Evolutionary conservation across 1,140 invertebrate genomes (phyloP).

Genomic region (Cyrtorhinus lividipennis): DNA sequence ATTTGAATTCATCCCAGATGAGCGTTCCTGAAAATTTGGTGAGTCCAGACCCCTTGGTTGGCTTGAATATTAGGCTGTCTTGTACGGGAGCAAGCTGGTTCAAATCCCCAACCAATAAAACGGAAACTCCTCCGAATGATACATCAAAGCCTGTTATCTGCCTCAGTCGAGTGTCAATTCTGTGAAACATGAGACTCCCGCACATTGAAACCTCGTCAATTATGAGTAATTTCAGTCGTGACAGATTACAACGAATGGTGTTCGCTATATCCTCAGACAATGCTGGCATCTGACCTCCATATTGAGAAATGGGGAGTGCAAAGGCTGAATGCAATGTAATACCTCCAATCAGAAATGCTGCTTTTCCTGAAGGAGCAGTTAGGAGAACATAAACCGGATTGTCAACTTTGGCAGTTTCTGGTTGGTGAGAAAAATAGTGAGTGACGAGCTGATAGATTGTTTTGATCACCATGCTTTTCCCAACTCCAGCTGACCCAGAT

Average conservation of each 20-base stretch:
- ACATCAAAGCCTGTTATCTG: conserved; percentile 11
- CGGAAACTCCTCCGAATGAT: too few species aligned
- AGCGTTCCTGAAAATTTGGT: too few species aligned
- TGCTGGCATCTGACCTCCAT: too few species aligned
- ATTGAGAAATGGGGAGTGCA: not conserved
- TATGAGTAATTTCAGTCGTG: conserved; percentile 16
- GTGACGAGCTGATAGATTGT: not conserved
- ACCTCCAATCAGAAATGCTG: not conserved
- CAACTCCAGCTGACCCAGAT: conserved; percentile 9
- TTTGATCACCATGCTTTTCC: not conserved
- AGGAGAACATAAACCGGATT: not conserved
- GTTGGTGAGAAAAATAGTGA: not conserved
- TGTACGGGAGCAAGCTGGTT: conserved; percentile 19
- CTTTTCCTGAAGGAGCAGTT: not conserved
- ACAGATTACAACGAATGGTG: not conserved
- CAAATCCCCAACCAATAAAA: too few species aligned
- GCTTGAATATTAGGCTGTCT: conserved; percentile 18
- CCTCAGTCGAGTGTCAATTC: conserved; percentile 16
- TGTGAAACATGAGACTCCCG: too few species aligned
- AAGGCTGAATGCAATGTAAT: conserved; percentile 12
- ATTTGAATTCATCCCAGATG: too few species aligned
- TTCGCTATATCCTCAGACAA: too few species aligned
- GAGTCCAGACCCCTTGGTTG: too few species aligned
- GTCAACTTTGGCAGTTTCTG: too few species aligned
- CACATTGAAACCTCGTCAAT: too few species aligned